phyloP scores from a whole-genome alignment of 2,113 vertebrate genomes.

The Acanthisitta chloris region DNA sequence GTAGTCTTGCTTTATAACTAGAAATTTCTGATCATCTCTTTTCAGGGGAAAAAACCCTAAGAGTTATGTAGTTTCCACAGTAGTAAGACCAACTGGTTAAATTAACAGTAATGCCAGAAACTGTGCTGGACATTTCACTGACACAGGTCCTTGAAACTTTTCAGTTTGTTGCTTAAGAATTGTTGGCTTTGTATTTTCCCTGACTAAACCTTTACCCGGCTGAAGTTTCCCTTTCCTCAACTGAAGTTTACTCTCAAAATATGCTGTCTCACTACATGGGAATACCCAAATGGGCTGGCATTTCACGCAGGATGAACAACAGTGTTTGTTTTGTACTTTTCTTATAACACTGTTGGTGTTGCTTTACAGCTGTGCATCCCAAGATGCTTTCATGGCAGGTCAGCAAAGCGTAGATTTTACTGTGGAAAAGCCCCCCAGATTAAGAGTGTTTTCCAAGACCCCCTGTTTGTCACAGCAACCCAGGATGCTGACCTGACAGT shows the following conservation, averaged over 20 bases:
- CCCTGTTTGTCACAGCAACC: not conserved
- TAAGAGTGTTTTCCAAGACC: not conserved
- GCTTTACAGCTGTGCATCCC: not conserved
- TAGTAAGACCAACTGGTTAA: not conserved
- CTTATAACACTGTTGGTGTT: not conserved
- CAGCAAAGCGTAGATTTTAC: not conserved
- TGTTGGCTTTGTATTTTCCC: not conserved
- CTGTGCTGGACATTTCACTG: slow-evolving; percentile 10
- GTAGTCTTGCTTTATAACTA: not conserved
- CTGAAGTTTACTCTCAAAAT: not conserved
- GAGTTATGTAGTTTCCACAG: not conserved
- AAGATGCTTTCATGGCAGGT: not conserved
- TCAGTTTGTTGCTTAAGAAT: not conserved
- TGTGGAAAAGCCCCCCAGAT: not conserved
- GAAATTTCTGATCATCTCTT: not conserved
- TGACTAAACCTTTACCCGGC: not conserved
- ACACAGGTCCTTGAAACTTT: not conserved
- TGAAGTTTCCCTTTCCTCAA: not conserved
- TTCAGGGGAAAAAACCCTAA: not conserved
- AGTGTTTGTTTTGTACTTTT: not conserved
- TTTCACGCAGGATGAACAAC: not conserved
- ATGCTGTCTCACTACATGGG: not conserved
- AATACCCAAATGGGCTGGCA: not conserved
- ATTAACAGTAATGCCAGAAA: slow-evolving; percentile 36
- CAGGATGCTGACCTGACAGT: not conserved